These are phyloP conservation scores for Scaeva pyrastri DNA, from an alignment of 2,888 invertebrate species.

Conservation along the genomic window DNA sequence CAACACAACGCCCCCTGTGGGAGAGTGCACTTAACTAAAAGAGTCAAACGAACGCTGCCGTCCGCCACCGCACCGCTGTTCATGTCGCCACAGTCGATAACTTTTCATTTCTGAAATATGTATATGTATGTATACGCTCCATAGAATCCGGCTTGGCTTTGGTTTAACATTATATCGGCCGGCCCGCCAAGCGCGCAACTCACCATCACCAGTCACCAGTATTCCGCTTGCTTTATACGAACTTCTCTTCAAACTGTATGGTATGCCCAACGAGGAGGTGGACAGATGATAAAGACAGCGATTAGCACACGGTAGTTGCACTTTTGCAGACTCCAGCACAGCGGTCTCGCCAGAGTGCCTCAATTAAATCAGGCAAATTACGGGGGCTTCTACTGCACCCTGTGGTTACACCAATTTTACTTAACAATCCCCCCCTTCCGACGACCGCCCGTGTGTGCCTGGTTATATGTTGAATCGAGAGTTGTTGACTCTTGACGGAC, in stretches of 20 bases:
- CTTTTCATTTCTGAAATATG: slow-evolving; percentile 32
- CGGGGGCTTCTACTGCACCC: slow-evolving; percentile 60
- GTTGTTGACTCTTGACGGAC: slow-evolving; percentile 67
- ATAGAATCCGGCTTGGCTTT: slow-evolving; percentile 13
- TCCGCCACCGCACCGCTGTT: background rate
- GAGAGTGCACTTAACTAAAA: slow-evolving; percentile 54
- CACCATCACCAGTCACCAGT: background rate
- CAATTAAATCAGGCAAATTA: slow-evolving; percentile 76
- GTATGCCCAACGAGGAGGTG: slow-evolving; percentile 61
- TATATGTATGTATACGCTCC: too few species aligned
- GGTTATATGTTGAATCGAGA: slow-evolving; percentile 27
- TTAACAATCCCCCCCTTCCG: background rate
- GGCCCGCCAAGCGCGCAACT: slow-evolving; percentile 15
- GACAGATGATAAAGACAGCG: slow-evolving; percentile 72
- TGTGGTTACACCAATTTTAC: slow-evolving; percentile 49
- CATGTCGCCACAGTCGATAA: slow-evolving; percentile 15
- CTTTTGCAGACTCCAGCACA: slow-evolving; percentile 25
- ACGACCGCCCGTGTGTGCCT: background rate
- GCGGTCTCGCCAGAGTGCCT: slow-evolving; percentile 59
- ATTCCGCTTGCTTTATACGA: too few species aligned
- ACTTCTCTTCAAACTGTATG: slow-evolving; percentile 26
- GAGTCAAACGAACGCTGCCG: background rate
- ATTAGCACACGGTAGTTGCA: slow-evolving; percentile 65
- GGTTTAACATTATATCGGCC: slow-evolving; percentile 6
- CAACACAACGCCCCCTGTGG: slow-evolving; percentile 51